Evolutionary conservation across 2,113 vertebrate genomes (phyloP), one percentile per base, ranked within the genome.

Genomic region (Pyxicephalus adspersus): DNA sequence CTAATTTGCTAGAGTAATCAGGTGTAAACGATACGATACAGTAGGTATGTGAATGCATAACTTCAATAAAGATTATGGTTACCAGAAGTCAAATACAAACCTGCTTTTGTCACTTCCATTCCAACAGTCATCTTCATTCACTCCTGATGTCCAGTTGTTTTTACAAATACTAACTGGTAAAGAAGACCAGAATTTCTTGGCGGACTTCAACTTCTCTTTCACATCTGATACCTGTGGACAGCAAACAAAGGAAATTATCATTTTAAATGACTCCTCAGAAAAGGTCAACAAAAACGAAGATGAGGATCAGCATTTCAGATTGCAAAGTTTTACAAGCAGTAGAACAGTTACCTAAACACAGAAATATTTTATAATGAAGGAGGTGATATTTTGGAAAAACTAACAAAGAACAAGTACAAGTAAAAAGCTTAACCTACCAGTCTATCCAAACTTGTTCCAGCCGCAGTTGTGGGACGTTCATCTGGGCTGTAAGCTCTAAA

Each of bases 161-260:
- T 89, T 93, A 84, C 98, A 99, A 63, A 98, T 93, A 0, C 89
- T 96, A 84, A 94, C 94, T 31, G 97, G 97, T 68, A 99, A 93
- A 5, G 95, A 96, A 8, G 98, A 99, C 98, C 98, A 99, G 90
- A 99, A 98, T 88, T 98, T 98, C 87, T 97, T 99, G 58, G 95
- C 95, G 25, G 95, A 92, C 84, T 96, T 98, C 85, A 99, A 87
- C 86, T 96, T 98, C 88, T 97, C 97, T 90, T 98, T 99, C 81
- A 99, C 97, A 77, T 99, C 97, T 19, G 77, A 93, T 77, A 96
- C 96, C 98, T 99, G 80, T 78, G 77, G 1, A 17, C 55, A 68
- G 29, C 0, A 64, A 19, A 68, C 60, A 34, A 2, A 9, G 4
- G 60, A 22, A 45, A 45, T 2, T 45, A 45, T 45, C 2, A 13